Conservation (phyloP, 2,888 invertebrate genomes). For the Galerucella nymphaeae region DNA sequence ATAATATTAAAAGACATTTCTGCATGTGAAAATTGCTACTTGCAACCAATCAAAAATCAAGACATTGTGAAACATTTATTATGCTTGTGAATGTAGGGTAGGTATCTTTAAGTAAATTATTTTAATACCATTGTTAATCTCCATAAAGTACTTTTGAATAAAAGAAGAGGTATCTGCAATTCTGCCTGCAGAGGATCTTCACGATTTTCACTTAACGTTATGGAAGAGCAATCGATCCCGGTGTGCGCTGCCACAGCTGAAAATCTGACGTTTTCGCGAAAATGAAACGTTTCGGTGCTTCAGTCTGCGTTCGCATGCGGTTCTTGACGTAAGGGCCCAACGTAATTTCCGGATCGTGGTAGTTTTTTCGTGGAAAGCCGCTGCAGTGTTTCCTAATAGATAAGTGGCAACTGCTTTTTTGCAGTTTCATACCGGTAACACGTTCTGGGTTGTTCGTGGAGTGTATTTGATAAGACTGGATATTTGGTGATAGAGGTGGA, state of each 20-base stretch:
- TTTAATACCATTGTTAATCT: constrained; percentile 4
- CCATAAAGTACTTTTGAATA: constrained; percentile 12
- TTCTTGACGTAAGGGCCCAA: constrained; percentile 27
- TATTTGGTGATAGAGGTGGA: too few relatives aligned
- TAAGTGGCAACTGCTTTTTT: constrained; percentile 19
- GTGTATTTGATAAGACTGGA: constrained; percentile 1
- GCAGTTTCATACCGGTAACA: constrained; percentile 6
- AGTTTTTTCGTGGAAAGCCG: constrained; percentile 7
- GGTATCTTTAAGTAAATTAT: too few relatives aligned
- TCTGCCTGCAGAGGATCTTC: constrained; percentile 10
- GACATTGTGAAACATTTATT: too few relatives aligned
- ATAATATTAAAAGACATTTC: too few relatives aligned
- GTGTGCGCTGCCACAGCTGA: constrained; percentile 48
- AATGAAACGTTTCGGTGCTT: constrained; percentile 40
- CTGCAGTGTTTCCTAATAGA: not conserved
- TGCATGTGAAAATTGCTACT: too few relatives aligned
- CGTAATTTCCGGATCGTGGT: constrained; percentile 10
- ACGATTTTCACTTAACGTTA: constrained; percentile 16
- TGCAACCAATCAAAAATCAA: too few relatives aligned
- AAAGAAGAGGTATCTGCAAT: constrained; percentile 23
- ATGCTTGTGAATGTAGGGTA: too few relatives aligned
- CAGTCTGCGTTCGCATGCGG: constrained; percentile 51
- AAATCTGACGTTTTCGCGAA: constrained; percentile 41
- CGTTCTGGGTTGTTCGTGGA: constrained; percentile 18
- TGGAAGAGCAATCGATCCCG: constrained; percentile 52